Evolutionary conservation across 2,888 invertebrate species (phyloP).

Genomic region (Rotaria socialis): DNA sequence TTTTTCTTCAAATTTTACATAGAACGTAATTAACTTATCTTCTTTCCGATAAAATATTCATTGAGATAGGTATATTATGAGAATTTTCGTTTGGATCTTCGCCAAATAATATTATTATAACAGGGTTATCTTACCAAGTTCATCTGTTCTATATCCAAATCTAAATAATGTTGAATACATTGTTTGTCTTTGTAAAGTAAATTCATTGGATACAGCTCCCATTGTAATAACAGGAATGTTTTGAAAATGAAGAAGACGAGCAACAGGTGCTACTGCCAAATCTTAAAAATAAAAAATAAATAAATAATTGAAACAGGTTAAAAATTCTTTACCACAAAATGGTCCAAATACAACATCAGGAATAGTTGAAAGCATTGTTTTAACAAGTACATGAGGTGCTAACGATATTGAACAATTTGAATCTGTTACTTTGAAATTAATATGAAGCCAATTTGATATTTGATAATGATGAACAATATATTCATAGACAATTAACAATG

Average conservation of each 20-base stretch:
- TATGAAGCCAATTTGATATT: conserved; percentile 15
- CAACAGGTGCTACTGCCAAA: conserved; percentile 76
- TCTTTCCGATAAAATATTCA: too few species aligned
- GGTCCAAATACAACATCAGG: conserved; percentile 35
- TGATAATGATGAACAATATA: conserved; percentile 36
- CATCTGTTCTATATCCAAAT: conserved; percentile 36
- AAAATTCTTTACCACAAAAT: conserved; percentile 12
- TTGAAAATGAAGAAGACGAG: conserved; percentile 81
- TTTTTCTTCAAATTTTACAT: background rate
- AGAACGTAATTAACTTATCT: background rate
- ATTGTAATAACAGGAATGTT: conserved; percentile 81
- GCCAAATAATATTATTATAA: too few species aligned
- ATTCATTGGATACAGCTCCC: conserved; percentile 54
- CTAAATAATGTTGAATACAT: conserved; percentile 43
- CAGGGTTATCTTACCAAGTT: background rate
- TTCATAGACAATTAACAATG: conserved; percentile 8
- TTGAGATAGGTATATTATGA: too few species aligned
- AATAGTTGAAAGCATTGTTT: conserved; percentile 22
- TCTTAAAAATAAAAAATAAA: background rate
- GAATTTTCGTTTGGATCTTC: too few species aligned
- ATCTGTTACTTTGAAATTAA: conserved; percentile 15
- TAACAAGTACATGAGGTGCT: conserved; percentile 11
- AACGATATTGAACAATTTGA: conserved; percentile 29
- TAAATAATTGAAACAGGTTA: background rate
- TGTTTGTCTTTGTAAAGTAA: conserved; percentile 51